Percentiles rank a stretch among this genome's conserved stretches.
These are phyloP conservation scores for Actias luna DNA, from an alignment of 2,888 invertebrate genomes.

Conservation along the genomic window DNA sequence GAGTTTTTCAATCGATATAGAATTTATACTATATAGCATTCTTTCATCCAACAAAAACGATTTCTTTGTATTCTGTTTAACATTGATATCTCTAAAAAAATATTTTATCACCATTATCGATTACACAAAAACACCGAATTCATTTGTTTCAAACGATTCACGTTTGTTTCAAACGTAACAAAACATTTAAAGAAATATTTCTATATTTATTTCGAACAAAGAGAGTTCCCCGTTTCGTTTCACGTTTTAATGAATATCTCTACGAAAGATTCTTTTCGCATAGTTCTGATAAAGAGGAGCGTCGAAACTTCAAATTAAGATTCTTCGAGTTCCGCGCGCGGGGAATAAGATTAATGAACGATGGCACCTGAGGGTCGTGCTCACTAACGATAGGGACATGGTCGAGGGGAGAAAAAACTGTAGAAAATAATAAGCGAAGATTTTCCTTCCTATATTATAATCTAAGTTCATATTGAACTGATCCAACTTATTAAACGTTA, in stretches of 20 bases:
- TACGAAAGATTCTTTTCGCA: slow-evolving; percentile 73
- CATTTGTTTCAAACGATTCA: slow-evolving; percentile 10
- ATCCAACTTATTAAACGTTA: background rate
- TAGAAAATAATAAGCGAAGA: slow-evolving; percentile 63
- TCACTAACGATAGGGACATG: slow-evolving; percentile 60
- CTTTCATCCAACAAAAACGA: background rate
- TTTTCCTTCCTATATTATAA: slow-evolving; percentile 30
- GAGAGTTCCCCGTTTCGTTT: slow-evolving; percentile 17
- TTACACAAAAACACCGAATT: slow-evolving; percentile 8
- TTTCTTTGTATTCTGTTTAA: background rate
- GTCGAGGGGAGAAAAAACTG: slow-evolving; percentile 58
- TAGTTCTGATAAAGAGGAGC: slow-evolving; percentile 78
- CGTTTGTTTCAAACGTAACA: slow-evolving; percentile 17
- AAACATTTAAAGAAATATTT: slow-evolving; percentile 32
- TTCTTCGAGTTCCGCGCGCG: slow-evolving; percentile 73
- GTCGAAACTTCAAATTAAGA: slow-evolving; percentile 81
- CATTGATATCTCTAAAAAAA: background rate
- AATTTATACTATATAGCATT: background rate
- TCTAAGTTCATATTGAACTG: background rate
- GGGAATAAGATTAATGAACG: slow-evolving; percentile 80
- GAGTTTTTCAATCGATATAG: background rate
- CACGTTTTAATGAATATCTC: slow-evolving; percentile 72
- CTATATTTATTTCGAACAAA: slow-evolving; percentile 17
- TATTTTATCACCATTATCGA: background rate
- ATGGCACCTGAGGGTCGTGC: slow-evolving; percentile 68